Conservation (phyloP, 2,797 vertebrate genomes). For the Fistularia tabacaria region DNA sequence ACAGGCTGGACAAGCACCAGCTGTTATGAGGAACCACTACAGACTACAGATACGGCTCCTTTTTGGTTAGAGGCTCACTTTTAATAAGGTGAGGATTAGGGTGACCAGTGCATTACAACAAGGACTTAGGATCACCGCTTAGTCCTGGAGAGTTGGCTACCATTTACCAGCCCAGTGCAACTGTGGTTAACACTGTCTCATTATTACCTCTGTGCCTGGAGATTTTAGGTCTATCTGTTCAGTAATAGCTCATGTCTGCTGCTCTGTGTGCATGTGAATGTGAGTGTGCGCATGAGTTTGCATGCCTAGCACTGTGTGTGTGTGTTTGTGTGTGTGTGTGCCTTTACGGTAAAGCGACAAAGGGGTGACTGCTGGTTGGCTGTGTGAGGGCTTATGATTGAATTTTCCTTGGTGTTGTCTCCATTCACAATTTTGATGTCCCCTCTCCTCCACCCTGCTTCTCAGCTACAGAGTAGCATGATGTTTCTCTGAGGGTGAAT, state of each 20-base stretch:
- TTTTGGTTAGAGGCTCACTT: constrained; percentile 47
- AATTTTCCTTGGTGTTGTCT: constrained; percentile 36
- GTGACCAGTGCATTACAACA: constrained; percentile 46
- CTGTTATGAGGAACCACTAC: constrained; percentile 8
- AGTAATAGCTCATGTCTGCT: constrained; percentile 32
- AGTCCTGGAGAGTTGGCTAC: constrained; percentile 42
- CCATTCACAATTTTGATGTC: constrained; percentile 29
- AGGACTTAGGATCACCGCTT: constrained; percentile 43
- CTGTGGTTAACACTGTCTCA: constrained; percentile 49
- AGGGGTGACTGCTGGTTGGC: too few relatives aligned
- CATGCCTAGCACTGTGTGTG: constrained; percentile 22
- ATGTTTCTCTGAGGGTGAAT: constrained; percentile 52
- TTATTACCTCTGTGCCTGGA: constrained; percentile 30
- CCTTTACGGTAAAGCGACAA: too few relatives aligned
- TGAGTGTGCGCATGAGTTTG: not conserved
- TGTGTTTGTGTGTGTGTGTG: constrained; percentile 21
- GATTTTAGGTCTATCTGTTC: constrained; percentile 29
- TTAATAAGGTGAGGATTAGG: constrained; percentile 60
- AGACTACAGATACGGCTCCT: constrained; percentile 28
- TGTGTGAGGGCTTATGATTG: constrained; percentile 34
- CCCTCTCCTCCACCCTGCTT: constrained; percentile 27
- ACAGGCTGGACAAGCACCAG: constrained; percentile 13
- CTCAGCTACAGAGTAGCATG: constrained; percentile 36
- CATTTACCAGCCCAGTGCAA: constrained; percentile 49
- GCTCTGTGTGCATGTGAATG: constrained; percentile 1